These are phyloP conservation scores for Pygoscelis antarcticus DNA, from an alignment of 2,113 vertebrate genomes.

Conservation along the genomic window DNA sequence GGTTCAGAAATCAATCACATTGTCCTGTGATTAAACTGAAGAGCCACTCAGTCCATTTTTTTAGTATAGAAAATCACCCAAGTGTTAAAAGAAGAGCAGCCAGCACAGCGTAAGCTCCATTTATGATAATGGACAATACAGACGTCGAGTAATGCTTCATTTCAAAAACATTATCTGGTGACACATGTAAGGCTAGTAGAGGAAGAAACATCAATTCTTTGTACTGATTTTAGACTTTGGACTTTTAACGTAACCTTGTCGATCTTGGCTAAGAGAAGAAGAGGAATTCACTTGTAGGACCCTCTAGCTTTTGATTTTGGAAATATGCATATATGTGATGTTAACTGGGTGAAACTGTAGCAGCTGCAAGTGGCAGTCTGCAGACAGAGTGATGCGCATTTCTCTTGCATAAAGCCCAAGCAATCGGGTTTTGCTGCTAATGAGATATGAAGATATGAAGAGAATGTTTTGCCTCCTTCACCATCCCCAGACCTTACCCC, in stretches of 20 bases:
- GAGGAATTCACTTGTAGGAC: neutral
- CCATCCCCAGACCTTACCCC: neutral
- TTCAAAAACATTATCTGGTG: neutral
- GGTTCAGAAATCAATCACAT: neutral
- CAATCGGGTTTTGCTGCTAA: neutral
- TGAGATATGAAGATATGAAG: neutral
- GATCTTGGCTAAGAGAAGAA: neutral
- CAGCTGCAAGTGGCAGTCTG: neutral
- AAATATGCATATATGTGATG: neutral
- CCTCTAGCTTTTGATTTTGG: neutral
- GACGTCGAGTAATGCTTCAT: neutral
- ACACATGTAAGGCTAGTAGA: neutral
- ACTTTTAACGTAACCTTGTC: neutral
- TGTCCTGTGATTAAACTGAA: constrained; percentile 5
- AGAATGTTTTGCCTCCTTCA: neutral
- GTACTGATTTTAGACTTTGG: neutral
- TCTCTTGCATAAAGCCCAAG: neutral
- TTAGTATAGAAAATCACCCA: neutral
- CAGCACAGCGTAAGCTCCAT: neutral
- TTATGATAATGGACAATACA: neutral
- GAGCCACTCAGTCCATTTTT: neutral
- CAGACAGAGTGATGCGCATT: neutral
- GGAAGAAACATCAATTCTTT: neutral
- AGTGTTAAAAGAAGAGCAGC: neutral
- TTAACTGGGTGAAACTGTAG: neutral